A percentile compares a stretch with the other conserved stretches of the same genome.
phyloP scores from a whole-genome alignment of 1,140 invertebrate species.

The Drosophila fuyamai region DNA sequence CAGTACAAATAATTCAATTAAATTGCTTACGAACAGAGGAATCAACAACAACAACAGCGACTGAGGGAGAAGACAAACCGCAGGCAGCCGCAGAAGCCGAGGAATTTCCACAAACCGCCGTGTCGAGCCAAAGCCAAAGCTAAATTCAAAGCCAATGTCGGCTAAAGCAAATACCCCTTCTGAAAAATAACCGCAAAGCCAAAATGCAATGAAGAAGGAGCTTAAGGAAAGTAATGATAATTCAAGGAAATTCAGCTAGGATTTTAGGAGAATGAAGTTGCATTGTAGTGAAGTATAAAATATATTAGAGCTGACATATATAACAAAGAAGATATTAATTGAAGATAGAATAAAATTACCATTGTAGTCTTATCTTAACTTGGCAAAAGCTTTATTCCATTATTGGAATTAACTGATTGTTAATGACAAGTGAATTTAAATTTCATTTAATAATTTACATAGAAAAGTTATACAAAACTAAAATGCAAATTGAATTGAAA shows the following conservation, averaged over 20 bases:
- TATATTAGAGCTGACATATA: too few relatives aligned
- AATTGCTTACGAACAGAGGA: conserved; percentile 51
- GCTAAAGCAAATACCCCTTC: conserved; percentile 53
- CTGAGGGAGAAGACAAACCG: conserved; percentile 33
- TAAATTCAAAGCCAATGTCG: conserved; percentile 7
- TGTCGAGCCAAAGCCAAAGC: conserved; percentile 51
- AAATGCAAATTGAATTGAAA: conserved; percentile 1
- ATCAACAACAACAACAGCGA: conserved; percentile 8
- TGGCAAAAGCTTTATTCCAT: too few relatives aligned
- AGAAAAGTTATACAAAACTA: too few relatives aligned
- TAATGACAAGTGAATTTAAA: too few relatives aligned
- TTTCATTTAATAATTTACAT: too few relatives aligned
- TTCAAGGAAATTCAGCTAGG: not conserved
- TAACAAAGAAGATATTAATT: not conserved
- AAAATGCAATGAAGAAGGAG: conserved; percentile 29
- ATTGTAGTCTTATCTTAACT: too few relatives aligned
- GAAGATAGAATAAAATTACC: too few relatives aligned
- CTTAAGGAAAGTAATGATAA: not conserved
- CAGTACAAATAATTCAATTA: conserved; percentile 79
- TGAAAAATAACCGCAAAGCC: conserved; percentile 56
- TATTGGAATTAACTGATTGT: too few relatives aligned
- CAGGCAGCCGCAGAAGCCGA: conserved; percentile 51
- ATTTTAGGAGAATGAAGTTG: not conserved
- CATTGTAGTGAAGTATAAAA: too few relatives aligned
- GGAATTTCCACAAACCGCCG: conserved; percentile 43